Conservation (phyloP, 2,797 vertebrate species). For the Muscicapa comitata region DNA sequence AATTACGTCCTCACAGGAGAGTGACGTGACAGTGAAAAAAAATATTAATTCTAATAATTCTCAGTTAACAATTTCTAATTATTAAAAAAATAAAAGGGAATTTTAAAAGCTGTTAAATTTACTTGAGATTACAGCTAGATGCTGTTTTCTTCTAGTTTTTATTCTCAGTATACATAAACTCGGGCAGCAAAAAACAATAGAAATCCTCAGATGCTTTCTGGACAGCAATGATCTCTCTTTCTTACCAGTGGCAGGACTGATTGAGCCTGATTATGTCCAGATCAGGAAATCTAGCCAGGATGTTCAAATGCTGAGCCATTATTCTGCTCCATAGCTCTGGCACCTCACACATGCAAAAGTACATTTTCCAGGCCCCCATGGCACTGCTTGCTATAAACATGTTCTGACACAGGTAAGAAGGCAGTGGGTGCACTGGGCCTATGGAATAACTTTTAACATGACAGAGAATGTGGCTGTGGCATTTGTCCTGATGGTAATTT, state of each 20-base stretch:
- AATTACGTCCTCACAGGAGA: background rate
- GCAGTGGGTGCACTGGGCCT: background rate
- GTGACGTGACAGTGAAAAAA: background rate
- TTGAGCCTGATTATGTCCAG: background rate
- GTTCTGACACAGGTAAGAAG: background rate
- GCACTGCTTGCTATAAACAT: background rate
- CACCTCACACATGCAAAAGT: background rate
- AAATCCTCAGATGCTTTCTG: background rate
- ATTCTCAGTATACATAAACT: background rate
- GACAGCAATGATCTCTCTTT: background rate
- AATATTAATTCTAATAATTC: background rate
- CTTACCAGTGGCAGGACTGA: background rate
- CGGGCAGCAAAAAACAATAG: background rate
- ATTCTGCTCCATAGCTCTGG: background rate
- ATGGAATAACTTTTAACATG: background rate
- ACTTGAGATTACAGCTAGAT: background rate
- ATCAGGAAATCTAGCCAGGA: background rate
- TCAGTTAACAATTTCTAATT: background rate
- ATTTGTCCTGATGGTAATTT: background rate
- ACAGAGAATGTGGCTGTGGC: background rate
- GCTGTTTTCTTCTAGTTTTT: background rate
- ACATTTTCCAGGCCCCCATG: background rate
- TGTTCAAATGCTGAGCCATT: background rate
- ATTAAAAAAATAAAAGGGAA: background rate
- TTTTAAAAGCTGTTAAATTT: background rate